Percentiles rank a stretch among this genome's conserved stretches.
Evolutionary conservation across 92 coral and sea anemone genomes (phyloP).

Genomic region (Pocillopora grandis): DNA sequence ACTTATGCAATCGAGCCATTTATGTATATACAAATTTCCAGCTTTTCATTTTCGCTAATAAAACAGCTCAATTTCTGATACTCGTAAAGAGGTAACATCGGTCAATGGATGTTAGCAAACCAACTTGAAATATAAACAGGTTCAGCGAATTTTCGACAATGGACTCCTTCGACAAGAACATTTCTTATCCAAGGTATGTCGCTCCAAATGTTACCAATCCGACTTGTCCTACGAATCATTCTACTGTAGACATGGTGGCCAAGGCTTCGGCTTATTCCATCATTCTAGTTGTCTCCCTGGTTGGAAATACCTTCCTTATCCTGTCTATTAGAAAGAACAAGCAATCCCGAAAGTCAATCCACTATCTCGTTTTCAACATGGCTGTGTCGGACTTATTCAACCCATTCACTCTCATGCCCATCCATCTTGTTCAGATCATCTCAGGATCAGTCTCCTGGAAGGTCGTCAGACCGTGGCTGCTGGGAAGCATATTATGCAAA

Average conservation of each 20-base stretch:
- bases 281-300: slow-evolving; percentile 1
- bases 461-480: slow-evolving; percentile 7
- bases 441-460: slow-evolving; percentile 15
- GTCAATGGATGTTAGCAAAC: too few relatives aligned
- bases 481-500: slow-evolving; percentile 4
- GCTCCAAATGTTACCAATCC: background rate
- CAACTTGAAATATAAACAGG: background rate
- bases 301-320: slow-evolving; percentile 5
- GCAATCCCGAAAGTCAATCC: slow-evolving; percentile 14
- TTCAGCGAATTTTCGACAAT: background rate
- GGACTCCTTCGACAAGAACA: background rate
- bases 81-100: too few relatives aligned
- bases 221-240: background rate
- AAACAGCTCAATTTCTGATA: too few relatives aligned
- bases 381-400: slow-evolving; percentile 27
- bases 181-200: background rate
- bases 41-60: too few relatives aligned
- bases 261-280: background rate
- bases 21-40: too few relatives aligned
- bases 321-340: background rate
- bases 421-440: background rate
- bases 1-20: too few relatives aligned
- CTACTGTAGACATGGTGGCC: background rate
- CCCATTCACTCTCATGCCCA: slow-evolving; percentile 14
- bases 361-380: slow-evolving; percentile 35